Conservation (phyloP, 2,888 invertebrate species). For the Mythimna lalbum region DNA sequence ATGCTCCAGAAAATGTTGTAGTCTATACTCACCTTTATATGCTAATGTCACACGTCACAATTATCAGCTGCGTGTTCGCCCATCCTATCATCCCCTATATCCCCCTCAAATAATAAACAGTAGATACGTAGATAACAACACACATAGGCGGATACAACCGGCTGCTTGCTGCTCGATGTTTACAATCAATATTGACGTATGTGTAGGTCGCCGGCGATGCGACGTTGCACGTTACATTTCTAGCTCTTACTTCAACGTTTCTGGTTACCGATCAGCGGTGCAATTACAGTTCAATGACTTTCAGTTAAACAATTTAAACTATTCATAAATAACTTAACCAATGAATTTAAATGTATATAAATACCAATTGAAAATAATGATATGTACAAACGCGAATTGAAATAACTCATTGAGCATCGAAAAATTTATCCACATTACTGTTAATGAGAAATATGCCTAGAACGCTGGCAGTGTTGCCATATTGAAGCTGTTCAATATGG, state of each 20-base stretch:
- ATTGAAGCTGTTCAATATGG: no score
- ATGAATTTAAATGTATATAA: no score
- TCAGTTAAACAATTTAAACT: not conserved
- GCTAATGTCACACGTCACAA: no score
- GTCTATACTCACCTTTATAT: no score
- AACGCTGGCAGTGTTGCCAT: no score
- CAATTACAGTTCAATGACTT: not conserved
- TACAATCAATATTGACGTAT: slow-evolving; percentile 53
- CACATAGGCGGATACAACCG: slow-evolving; percentile 1
- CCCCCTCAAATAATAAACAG: slow-evolving; percentile 18
- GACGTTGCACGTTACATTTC: slow-evolving; percentile 5
- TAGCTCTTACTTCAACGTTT: not conserved
- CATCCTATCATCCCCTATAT: slow-evolving; percentile 9
- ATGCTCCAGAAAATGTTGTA: no score
- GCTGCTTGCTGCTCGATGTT: slow-evolving; percentile 34
- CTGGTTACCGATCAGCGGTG: not conserved
- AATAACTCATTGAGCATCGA: no score
- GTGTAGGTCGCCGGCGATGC: not conserved
- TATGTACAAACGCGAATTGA: no score
- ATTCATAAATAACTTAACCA: no score
- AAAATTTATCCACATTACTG: no score
- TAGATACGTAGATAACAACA: slow-evolving; percentile 4
- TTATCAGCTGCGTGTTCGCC: not conserved
- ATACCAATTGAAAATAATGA: no score
- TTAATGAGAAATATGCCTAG: no score